Conservation (phyloP, 2,113 vertebrate species). For the Callipepla californica region DNA sequence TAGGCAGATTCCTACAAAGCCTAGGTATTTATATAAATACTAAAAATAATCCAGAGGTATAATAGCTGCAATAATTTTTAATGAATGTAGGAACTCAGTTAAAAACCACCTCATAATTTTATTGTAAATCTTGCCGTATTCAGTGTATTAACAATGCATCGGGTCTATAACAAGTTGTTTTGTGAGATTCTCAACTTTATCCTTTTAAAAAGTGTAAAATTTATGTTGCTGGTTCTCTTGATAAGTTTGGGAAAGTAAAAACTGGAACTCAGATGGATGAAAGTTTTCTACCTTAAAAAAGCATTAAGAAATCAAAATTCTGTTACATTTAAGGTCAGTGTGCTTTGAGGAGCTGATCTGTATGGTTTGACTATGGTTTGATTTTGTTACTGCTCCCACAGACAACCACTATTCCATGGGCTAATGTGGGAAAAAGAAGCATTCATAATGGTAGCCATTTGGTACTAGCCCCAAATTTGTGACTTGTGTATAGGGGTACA, state of each 20-base stretch:
- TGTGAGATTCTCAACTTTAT: background rate
- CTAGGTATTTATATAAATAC: slow-evolving; percentile 7
- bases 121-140: background rate
- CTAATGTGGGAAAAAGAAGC: background rate
- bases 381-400: background rate
- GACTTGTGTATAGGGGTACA: background rate
- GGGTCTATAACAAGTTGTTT: background rate
- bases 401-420: background rate
- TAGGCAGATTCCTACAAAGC: background rate
- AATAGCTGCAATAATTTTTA: background rate
- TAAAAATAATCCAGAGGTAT: slow-evolving; percentile 13
- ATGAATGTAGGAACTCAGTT: background rate
- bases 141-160: background rate
- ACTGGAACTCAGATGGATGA: background rate
- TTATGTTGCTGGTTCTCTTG: background rate
- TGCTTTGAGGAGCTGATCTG: background rate
- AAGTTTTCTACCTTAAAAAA: background rate
- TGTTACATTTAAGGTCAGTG: background rate
- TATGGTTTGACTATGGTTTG: background rate
- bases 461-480: fast-evolving
- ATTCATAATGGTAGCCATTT: background rate
- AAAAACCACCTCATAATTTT: background rate
- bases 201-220: background rate
- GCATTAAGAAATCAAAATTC: background rate
- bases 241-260: background rate